Evolutionary conservation across 2,888 invertebrate genomes (phyloP), one percentile per base, ranked within the genome.

Genomic region (Sarcophaga carnaria): DNA sequence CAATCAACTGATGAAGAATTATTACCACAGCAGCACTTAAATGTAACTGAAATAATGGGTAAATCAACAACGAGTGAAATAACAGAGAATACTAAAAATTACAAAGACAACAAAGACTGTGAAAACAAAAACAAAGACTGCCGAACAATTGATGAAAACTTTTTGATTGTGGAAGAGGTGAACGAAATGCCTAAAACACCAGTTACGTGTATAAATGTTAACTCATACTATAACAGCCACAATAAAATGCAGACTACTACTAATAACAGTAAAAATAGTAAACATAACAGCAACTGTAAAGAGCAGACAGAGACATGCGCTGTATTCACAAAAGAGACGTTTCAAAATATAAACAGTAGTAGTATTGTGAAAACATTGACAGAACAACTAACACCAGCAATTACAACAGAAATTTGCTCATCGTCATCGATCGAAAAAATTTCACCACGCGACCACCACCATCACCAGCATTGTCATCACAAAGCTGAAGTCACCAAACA

Each of bases 371-470:
- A 49, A 64, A 37, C 75, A 80, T 59, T 75, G 60, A 78, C 71
- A 79, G 74, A 22, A 81, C 47, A 12, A 17, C 54, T 3, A 69
- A 64, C 69, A 75, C 14, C 66, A 76, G 22, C 63, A 80, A 81
- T 64, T 74, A 66, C 69, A 75, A 49, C 66, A 64, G 27, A 59
- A 64, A 70, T 69, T 70, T 64, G 69, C 63, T 70, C 71, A 37
- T 66, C 64, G 80, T 85, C 89, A 90, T 90, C 90, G 90, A 90
- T 90, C 87, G 88, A 88, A 88, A 86, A 86, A 60, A 88, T 72
- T 88, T 88, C 83, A 86, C 83, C 88, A 88, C 82, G 5, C 91
- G 90, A 90, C 90, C 54, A 54, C 17, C 90, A 90, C 89, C 90
- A 89, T 79, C 37, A 37, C 37, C 37, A 37, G 37, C 37, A 37